These are phyloP conservation scores for Miniopterus natalensis DNA, from an alignment of 2,113 vertebrate genomes.

Conservation along the genomic window DNA sequence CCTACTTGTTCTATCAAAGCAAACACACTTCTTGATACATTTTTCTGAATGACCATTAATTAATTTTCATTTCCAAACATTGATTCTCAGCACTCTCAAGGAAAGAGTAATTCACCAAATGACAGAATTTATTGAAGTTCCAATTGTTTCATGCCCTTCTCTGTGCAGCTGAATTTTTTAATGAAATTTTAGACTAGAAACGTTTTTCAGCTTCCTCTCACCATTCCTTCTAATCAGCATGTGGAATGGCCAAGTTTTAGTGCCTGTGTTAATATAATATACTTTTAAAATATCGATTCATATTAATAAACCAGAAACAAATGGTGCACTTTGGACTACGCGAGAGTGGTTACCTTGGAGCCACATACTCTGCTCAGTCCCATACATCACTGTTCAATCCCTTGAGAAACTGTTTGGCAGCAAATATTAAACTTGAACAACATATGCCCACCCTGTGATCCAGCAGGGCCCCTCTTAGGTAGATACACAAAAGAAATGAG, in stretches of 20 bases:
- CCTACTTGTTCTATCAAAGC: background rate
- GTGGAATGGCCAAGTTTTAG: background rate
- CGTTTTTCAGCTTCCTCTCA: constrained; percentile 48
- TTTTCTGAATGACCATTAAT: constrained; percentile 67
- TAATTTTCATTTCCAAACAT: constrained; percentile 59
- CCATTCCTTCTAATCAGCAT: constrained; percentile 13
- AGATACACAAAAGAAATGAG: background rate
- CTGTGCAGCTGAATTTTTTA: background rate
- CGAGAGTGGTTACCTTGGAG: constrained; percentile 3
- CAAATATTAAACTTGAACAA: background rate
- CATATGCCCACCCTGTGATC: background rate
- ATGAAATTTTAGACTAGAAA: constrained; percentile 46
- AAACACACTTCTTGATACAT: constrained; percentile 54
- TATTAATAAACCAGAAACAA: constrained; percentile 50
- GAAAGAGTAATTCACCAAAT: constrained; percentile 44
- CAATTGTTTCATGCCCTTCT: background rate
- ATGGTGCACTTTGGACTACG: background rate
- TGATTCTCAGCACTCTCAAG: constrained; percentile 7
- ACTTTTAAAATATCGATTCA: constrained; percentile 8
- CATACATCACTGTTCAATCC: background rate
- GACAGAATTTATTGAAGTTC: constrained; percentile 50
- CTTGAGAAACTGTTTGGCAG: background rate
- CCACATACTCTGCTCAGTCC: background rate
- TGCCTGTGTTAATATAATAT: background rate
- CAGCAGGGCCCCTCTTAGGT: background rate